Percentiles rank a stretch among this genome's conserved stretches.
phyloP scores from a whole-genome alignment of 2,113 vertebrate species.

The zebrafish (Danio rerio) region DNA sequence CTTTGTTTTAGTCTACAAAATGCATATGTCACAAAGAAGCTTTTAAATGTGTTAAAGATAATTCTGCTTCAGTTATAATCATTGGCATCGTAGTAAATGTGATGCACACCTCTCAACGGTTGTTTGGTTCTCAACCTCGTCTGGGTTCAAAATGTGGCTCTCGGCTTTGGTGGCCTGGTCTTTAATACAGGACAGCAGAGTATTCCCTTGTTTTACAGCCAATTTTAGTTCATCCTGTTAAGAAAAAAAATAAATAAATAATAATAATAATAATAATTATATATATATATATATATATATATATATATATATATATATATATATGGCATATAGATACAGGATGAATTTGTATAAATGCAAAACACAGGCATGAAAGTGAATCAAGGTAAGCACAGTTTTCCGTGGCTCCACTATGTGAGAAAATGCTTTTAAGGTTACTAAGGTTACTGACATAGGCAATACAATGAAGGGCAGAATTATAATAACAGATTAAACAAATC shows the following conservation, averaged over 20 bases:
- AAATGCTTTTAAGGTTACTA: neutral
- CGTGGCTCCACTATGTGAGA: neutral
- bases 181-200: slow-evolving; percentile 85
- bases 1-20: neutral
- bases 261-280: no score
- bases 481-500: neutral
- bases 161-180: slow-evolving; percentile 83
- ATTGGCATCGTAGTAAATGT: neutral
- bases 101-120: slow-evolving; percentile 86
- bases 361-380: neutral
- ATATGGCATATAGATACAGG: neutral
- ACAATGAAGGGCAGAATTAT: neutral
- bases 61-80: neutral
- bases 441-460: neutral
- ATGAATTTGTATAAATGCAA: neutral
- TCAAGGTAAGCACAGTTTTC: neutral
- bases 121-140: slow-evolving; percentile 88
- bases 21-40: neutral
- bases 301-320: no score
- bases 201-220: slow-evolving; percentile 88
- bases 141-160: slow-evolving; percentile 82
- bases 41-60: no score
- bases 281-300: no score
- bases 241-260: neutral
- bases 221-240: slow-evolving; percentile 87